Base-by-base conservation (phyloP, 2,888 invertebrate species). In the Ormyrus nitidulus region DNA sequence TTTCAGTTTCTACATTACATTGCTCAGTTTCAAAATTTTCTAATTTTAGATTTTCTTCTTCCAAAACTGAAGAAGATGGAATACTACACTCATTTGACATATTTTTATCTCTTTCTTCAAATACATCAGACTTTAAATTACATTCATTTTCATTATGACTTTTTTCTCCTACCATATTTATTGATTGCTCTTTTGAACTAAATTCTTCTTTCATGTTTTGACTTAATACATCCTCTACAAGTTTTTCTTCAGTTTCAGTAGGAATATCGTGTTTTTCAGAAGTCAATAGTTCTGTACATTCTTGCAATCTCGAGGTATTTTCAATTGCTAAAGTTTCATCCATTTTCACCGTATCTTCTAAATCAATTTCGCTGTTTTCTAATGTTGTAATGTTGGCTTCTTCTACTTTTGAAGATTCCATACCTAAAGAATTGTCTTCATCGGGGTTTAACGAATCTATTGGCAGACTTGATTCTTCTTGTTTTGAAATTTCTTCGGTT, bases 301-400 rank as follows among this genome's bases (percentile, higher is more conserved):
- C 54, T 13, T 46, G 13, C 4, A 82, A 34, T n/a, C 75, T 66
- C 6, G 82, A 80, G 13, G 82, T 82, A 61, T 82, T 82, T 64
- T 72, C 80, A n/a, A 54, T 10, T 4, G 80, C 80, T 46, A 82
- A 80, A 6, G 77, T 75, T 69, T 80, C 80, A 3, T 80, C 82
- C 82, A 82, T 78, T 73, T 80, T 80, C 5, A 82, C 19, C 0
- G 80, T 80, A 34, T 80, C 80, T 9, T 82, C 80, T 58, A 80
- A 65, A 10, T 75, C 80, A 11, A 54, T 2, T 44, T 71, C 66
- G 5, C 19, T 19, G 5, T 65, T 74, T 11, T 62, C 64, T 2
- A 54, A 34, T 49, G 48, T 34, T 53, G 34, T 34, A 72, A n/a
- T 10, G 54, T 73, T 51, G 6, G 62, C 34, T 7, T 62, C 62